phyloP scores from a whole-genome alignment of 1,140 invertebrate species.

The Macrobrachium rosenbergii region DNA sequence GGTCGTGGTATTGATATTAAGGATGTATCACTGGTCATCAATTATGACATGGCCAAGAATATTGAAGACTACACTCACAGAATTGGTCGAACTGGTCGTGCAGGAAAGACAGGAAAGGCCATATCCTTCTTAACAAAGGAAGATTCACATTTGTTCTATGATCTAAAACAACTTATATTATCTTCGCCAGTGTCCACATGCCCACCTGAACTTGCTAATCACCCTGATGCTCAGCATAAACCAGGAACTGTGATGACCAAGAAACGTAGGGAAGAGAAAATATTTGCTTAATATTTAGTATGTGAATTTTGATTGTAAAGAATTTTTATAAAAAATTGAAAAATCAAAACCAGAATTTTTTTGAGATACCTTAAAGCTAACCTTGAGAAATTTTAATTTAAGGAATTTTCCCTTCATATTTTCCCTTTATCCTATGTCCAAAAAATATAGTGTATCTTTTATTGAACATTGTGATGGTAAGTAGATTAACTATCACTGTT shows the following conservation, averaged over 20 bases:
- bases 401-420: no score
- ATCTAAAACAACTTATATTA: constrained; percentile 93
- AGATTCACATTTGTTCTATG: constrained; percentile 95
- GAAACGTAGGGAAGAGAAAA: constrained; percentile 89
- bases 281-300: constrained; percentile 59
- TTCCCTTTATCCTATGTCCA: no score
- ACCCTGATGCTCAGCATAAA: constrained; percentile 98
- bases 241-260: constrained; percentile 94
- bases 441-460: no score
- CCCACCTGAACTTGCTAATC: constrained; percentile 96
- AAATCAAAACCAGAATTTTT: no score
- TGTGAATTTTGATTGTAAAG: no score
- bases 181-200: constrained; percentile 94
- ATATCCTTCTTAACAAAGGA: constrained; percentile 98
- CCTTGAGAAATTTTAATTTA: no score
- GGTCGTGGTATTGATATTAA: constrained; percentile 99
- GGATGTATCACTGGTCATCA: constrained; percentile 98
- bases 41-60: constrained; percentile 99
- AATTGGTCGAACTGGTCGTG: constrained; percentile 78
- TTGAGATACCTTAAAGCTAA: no score
- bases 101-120: constrained; percentile 96
- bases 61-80: constrained; percentile 86
- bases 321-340: no score
- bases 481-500: no score
- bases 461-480: no score